Conservation (phyloP, 2,113 vertebrate genomes). For the Pseudonaja textilis region DNA sequence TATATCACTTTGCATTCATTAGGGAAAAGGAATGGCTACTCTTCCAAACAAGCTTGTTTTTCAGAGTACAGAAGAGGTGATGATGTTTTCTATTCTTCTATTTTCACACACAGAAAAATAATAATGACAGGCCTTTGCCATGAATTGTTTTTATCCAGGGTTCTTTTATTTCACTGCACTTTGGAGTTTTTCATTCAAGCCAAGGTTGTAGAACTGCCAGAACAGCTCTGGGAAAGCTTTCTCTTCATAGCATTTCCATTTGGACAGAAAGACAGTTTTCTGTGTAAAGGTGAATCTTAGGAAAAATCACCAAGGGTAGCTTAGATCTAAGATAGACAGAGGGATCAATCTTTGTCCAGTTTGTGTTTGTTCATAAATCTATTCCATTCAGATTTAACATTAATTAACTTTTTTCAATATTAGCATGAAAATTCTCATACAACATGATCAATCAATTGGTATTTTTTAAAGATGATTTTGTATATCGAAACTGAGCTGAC, state of each 20-base stretch:
- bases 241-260: neutral
- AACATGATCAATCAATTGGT: neutral
- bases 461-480: neutral
- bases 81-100: neutral
- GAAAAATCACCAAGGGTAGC: neutral
- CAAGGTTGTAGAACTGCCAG: neutral
- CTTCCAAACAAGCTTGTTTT: neutral
- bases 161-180: slow-evolving; percentile 10
- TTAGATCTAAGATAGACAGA: neutral
- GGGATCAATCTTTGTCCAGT: too few species aligned
- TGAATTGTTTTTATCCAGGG: neutral
- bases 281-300: neutral
- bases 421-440: neutral
- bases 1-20: neutral
- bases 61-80: neutral
- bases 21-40: too few species aligned
- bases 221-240: neutral
- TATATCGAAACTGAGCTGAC: neutral
- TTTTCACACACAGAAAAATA: neutral
- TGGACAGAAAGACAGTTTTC: neutral
- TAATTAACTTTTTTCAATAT: neutral
- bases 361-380: neutral
- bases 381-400: neutral
- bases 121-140: neutral
- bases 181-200: slow-evolving; percentile 7